Evolutionary conservation across 2,888 invertebrate genomes (phyloP), one percentile per base, ranked within the genome.

Genomic region (Stenoptilia bipunctidactyla): DNA sequence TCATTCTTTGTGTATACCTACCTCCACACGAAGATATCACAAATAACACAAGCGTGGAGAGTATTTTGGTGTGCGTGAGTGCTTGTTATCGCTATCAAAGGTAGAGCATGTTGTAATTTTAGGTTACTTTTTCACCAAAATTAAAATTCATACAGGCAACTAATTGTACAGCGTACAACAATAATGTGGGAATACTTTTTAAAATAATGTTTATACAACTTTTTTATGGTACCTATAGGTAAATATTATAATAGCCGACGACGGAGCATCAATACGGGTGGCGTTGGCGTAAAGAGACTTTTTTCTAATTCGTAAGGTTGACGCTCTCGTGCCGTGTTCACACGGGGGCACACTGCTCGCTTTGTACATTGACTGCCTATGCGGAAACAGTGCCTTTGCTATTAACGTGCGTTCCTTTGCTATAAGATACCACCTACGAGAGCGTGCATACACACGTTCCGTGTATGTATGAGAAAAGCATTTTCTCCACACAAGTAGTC

Each of bases 261-360:
- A 51, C 50, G 58, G 20, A 3, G 20, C 20, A 20, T 20, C 3
- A 5, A 20, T 20, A 20, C 20, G 20, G 20, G 20, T 20, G 20
- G 4, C 55, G 56, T 55, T 58, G 54, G 62, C 58, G 66, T 67
- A 69, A 66, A 68, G 57, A 61, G 58, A 66, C 66, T 74, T 77
- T 76, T 80, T 76, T 79, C 71, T 70, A 76, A 75, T 77, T 76
- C 63, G 71, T 75, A 79, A 82, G 82, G 80, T 83, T 83, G 79
- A 71, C 79, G 82, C 68, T 79, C 80, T 67, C 74, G 34, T 8
- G 25, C 25, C 25, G 52, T 65, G 74, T 74, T 74, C 76, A 69
- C 72, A 75, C 72, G 70, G 65, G 66, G 67, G 66, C 70, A 65
- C 65, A 69, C 62, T 3, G 20, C 20, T 20, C 20, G 20, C 67